Percentiles rank a stretch among this genome's conserved stretches.
These are phyloP conservation scores for Peromyscus nudipes DNA, from an alignment of 2,797 vertebrate species.

Conservation along the genomic window DNA sequence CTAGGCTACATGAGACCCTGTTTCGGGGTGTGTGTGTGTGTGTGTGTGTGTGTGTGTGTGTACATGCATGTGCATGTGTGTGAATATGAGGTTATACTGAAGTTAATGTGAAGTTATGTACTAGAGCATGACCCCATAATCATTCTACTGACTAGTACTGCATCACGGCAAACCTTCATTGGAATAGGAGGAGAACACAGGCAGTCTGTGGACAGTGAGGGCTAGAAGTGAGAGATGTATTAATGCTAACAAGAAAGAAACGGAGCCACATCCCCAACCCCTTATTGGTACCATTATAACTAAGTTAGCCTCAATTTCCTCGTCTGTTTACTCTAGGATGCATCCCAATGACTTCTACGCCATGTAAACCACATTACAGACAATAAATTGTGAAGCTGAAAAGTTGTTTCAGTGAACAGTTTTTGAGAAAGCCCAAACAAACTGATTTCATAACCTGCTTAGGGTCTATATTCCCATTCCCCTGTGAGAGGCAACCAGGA, in stretches of 20 bases:
- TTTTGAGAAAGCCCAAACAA: neutral
- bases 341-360: conserved; percentile 5
- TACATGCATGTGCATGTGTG: neutral
- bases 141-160: neutral
- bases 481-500: neutral
- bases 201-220: neutral
- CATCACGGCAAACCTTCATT: neutral
- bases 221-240: neutral
- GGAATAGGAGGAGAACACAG: neutral
- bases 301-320: neutral
- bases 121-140: neutral
- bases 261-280: neutral
- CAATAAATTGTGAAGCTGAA: neutral
- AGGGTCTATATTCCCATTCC: neutral
- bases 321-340: conserved; percentile 26
- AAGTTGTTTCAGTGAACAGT: conserved; percentile 38
- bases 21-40: neutral
- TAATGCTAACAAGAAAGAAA: neutral
- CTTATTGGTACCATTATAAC: neutral
- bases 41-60: neutral
- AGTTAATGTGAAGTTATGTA: conserved; percentile 4
- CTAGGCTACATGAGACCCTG: neutral
- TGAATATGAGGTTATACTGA: neutral
- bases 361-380: conserved; percentile 48
- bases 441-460: conserved; percentile 39